A percentile compares a stretch with the other conserved stretches of the same genome.
phyloP scores from a whole-genome alignment of 1,140 invertebrate species.

The Trissolcus basalis region DNA sequence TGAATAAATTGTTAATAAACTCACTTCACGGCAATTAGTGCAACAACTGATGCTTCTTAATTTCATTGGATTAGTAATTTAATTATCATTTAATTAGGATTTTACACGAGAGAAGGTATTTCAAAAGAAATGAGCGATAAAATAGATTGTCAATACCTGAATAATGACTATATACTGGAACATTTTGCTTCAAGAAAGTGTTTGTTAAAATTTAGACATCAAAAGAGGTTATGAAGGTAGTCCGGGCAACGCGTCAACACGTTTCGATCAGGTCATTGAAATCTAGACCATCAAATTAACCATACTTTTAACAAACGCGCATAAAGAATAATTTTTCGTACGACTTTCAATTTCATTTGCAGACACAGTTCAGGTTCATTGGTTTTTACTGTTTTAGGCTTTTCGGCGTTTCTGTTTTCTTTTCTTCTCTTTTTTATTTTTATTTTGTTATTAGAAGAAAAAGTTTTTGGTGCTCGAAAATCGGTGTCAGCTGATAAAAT shows the following conservation, averaged over 20 bases:
- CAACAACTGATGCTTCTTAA: conserved; percentile 22
- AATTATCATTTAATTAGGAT: too few relatives aligned
- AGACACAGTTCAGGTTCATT: too few relatives aligned
- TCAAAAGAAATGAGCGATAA: conserved; percentile 51
- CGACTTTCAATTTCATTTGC: too few relatives aligned
- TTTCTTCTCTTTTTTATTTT: too few relatives aligned
- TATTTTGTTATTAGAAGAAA: too few relatives aligned
- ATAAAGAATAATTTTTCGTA: too few relatives aligned
- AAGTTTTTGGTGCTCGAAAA: too few relatives aligned
- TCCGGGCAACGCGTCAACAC: conserved; percentile 70
- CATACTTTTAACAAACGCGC: too few relatives aligned
- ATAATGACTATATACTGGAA: conserved; percentile 71
- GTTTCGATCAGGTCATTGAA: conserved; percentile 63
- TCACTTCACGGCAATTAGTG: conserved; percentile 12
- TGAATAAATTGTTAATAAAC: background rate
- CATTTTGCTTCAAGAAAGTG: conserved; percentile 60
- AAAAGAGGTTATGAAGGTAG: conserved; percentile 66
- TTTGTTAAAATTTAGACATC: conserved; percentile 46
- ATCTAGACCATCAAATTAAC: conserved; percentile 14
- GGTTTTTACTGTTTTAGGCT: too few relatives aligned
- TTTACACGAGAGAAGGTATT: conserved; percentile 8
- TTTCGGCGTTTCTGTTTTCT: too few relatives aligned
- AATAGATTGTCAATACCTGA: conserved; percentile 63
- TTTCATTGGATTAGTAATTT: background rate
- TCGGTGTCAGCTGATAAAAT: too few relatives aligned